Evolutionary conservation across 35 echinoderm and acorn worm genomes (phyloP).

Genomic region (Ptychodera flava): DNA sequence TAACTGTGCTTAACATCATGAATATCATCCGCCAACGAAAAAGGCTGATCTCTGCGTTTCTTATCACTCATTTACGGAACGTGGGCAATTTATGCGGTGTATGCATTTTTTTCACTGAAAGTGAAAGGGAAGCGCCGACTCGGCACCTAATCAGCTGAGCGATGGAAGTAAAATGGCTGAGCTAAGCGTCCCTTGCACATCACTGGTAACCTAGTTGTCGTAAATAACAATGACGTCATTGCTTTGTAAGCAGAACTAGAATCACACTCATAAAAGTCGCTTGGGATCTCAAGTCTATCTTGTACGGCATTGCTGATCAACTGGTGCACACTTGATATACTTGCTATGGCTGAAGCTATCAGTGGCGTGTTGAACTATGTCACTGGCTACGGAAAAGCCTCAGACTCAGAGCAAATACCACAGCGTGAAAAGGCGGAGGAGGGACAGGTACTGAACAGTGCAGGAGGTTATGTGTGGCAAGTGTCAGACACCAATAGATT

Average conservation of each 20-base stretch:
- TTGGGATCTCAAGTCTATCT: not conserved
- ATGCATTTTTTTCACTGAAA: too few species aligned
- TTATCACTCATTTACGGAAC: too few species aligned
- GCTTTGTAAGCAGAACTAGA: not conserved
- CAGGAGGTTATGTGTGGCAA: not conserved
- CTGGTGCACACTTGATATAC: not conserved
- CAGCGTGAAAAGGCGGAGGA: not conserved
- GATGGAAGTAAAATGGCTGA: not conserved
- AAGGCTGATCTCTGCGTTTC: not conserved
- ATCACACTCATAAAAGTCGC: not conserved
- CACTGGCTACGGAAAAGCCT: not conserved
- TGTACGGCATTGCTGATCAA: not conserved
- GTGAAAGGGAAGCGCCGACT: too few species aligned
- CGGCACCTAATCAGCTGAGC: too few species aligned
- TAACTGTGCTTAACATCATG: not conserved
- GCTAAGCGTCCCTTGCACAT: not conserved
- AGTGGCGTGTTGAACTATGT: not conserved
- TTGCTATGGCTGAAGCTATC: not conserved
- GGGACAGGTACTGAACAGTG: not conserved
- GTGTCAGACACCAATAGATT: not conserved
- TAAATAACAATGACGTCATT: not conserved
- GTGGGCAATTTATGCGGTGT: too few species aligned
- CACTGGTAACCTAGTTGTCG: not conserved
- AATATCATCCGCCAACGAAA: not conserved
- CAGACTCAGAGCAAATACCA: not conserved